Percentiles rank a stretch among this genome's conserved stretches.
Evolutionary conservation across 2,888 invertebrate genomes (phyloP).

Genomic region (Ormyrus labotus): DNA sequence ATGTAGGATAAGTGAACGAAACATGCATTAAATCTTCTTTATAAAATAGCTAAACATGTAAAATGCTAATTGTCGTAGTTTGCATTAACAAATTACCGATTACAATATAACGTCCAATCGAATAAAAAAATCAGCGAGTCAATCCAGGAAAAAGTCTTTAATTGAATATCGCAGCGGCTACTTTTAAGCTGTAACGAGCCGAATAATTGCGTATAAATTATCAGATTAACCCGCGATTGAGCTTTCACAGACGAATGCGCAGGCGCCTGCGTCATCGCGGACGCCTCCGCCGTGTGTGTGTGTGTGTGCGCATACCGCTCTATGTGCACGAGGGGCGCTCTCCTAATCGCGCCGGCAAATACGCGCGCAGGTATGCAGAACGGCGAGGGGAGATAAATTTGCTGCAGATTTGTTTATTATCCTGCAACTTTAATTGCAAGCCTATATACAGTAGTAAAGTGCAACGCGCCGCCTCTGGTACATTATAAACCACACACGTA

Average conservation of each 20-base stretch:
- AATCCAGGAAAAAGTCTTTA: not conserved
- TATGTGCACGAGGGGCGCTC: too few species aligned
- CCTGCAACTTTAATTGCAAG: slow-evolving; percentile 42
- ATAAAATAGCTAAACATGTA: too few species aligned
- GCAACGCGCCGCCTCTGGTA: not conserved
- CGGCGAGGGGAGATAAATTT: slow-evolving; percentile 33
- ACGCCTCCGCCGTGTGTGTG: not conserved
- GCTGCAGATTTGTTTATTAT: slow-evolving; percentile 47
- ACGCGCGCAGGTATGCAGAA: not conserved
- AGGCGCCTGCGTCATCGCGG: not conserved
- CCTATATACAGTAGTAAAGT: slow-evolving; percentile 6
- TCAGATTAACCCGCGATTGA: not conserved
- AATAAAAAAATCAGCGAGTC: too few species aligned
- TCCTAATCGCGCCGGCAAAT: too few species aligned
- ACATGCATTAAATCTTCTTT: too few species aligned
- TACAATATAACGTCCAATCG: too few species aligned
- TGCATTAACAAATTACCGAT: too few species aligned
- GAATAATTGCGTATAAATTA: slow-evolving; percentile 50
- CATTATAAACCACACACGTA: not conserved
- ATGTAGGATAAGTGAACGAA: too few species aligned
- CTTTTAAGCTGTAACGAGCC: slow-evolving; percentile 32
- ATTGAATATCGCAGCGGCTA: slow-evolving; percentile 30
- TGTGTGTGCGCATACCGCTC: too few species aligned
- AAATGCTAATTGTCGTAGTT: too few species aligned
- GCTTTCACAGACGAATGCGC: too few species aligned